phyloP scores from a whole-genome alignment of 2,888 invertebrate genomes.

The Sphaerophoria rueppellii region DNA sequence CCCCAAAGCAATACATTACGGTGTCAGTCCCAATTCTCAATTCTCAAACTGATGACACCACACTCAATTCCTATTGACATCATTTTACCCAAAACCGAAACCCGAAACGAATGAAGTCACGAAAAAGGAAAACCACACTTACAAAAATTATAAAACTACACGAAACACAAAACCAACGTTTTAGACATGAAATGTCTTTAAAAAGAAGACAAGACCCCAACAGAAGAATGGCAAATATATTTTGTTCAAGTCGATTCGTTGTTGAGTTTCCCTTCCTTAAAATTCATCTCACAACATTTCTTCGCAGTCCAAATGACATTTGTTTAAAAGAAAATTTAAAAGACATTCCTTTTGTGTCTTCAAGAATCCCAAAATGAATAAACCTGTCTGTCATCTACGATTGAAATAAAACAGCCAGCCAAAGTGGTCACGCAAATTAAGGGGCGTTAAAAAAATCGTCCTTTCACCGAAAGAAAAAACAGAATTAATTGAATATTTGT shows the following conservation, averaged over 20 bases:
- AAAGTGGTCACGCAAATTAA: conserved; percentile 27
- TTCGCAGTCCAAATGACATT: conserved; percentile 5
- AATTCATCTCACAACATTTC: conserved; percentile 57
- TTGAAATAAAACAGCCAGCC: background rate
- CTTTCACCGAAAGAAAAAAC: background rate
- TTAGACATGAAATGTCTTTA: background rate
- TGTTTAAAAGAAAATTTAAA: conserved; percentile 1
- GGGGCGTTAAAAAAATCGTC: background rate
- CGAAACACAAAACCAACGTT: background rate
- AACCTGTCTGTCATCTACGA: background rate
- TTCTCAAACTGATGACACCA: conserved; percentile 62
- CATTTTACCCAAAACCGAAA: conserved; percentile 4
- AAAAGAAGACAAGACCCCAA: background rate
- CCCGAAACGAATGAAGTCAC: conserved; percentile 19
- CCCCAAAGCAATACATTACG: conserved; percentile 54
- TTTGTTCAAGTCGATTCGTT: conserved; percentile 50
- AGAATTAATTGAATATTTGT: conserved; percentile 14
- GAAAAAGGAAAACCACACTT: conserved; percentile 35
- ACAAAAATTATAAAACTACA: conserved; percentile 12
- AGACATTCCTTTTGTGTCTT: background rate
- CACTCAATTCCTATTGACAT: conserved; percentile 51
- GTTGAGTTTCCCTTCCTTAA: conserved; percentile 46
- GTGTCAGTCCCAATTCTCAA: conserved; percentile 55
- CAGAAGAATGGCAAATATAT: background rate
- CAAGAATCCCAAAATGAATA: background rate